Evolutionary conservation across 2,888 invertebrate genomes (phyloP).

Genomic region (Dasypogon diadema): DNA sequence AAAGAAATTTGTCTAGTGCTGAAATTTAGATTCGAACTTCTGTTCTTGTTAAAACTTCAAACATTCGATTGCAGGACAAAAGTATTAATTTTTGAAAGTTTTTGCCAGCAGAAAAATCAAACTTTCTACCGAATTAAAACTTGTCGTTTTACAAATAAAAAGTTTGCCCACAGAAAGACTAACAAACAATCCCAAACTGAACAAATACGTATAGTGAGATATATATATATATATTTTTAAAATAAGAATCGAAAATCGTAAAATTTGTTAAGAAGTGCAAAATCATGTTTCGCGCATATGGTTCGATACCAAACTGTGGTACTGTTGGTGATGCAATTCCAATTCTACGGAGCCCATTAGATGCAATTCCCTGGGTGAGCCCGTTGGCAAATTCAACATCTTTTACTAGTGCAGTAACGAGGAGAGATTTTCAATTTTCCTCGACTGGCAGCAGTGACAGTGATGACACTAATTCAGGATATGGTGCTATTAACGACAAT

Average conservation of each 20-base stretch:
- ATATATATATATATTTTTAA: not conserved
- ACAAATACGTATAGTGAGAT: not conserved
- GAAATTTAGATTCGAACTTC: too few species aligned
- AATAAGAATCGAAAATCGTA: not conserved
- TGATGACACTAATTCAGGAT: constrained; percentile 38
- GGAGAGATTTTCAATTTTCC: constrained; percentile 33
- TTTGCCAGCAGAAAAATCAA: not conserved
- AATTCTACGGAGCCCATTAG: constrained; percentile 50
- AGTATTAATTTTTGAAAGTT: not conserved
- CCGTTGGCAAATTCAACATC: constrained; percentile 48
- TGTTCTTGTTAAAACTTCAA: not conserved
- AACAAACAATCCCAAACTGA: too few species aligned
- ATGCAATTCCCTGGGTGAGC: constrained; percentile 52
- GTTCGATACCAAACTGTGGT: constrained; percentile 49
- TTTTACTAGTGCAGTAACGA: not conserved
- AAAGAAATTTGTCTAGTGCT: too few species aligned
- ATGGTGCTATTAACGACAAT: constrained; percentile 41
- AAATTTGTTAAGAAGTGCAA: not conserved
- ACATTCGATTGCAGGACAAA: not conserved
- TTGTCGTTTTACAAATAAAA: not conserved
- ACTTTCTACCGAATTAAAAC: too few species aligned
- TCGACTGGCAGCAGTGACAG: constrained; percentile 6
- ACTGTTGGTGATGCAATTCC: constrained; percentile 30
- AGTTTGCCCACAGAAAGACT: not conserved
- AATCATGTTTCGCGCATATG: constrained; percentile 52